Evolutionary conservation across 2,113 vertebrate genomes (phyloP).

Genomic region (Oceanites oceanicus): DNA sequence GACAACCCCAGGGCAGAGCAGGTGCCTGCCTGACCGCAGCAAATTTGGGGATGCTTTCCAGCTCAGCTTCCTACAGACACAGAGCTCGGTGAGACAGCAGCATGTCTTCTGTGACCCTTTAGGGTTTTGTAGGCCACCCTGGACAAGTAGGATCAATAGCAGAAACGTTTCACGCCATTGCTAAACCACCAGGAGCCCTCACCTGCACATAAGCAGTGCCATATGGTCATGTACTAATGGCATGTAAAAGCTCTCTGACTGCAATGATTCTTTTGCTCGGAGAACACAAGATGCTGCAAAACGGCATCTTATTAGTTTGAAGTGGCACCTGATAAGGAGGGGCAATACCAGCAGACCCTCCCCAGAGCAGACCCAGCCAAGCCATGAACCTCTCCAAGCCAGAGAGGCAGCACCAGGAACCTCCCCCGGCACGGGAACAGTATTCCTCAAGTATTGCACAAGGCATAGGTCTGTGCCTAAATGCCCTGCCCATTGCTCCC

Average conservation of each 20-base stretch:
- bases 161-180: not conserved
- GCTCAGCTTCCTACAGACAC: accelerated
- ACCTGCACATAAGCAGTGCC: not conserved
- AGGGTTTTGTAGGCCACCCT: not conserved
- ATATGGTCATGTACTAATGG: not conserved
- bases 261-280: not conserved
- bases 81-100: not conserved
- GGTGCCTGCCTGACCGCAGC: not conserved
- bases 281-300: not conserved
- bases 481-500: not conserved
- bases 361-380: not conserved
- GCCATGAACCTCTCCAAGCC: not conserved
- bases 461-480: not conserved
- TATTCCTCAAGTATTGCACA: not conserved
- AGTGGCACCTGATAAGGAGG: not conserved
- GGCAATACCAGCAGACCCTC: not conserved
- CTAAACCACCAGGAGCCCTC: not conserved
- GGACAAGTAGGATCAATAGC: not conserved
- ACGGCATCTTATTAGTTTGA: not conserved
- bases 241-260: not conserved
- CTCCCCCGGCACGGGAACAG: accelerated
- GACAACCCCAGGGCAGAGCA: not conserved
- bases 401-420: not conserved
- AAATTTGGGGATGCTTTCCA: not conserved
- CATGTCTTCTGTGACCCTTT: not conserved